Evolutionary conservation across 2,888 invertebrate genomes (phyloP).

Genomic region (Phaonia tiefii): DNA sequence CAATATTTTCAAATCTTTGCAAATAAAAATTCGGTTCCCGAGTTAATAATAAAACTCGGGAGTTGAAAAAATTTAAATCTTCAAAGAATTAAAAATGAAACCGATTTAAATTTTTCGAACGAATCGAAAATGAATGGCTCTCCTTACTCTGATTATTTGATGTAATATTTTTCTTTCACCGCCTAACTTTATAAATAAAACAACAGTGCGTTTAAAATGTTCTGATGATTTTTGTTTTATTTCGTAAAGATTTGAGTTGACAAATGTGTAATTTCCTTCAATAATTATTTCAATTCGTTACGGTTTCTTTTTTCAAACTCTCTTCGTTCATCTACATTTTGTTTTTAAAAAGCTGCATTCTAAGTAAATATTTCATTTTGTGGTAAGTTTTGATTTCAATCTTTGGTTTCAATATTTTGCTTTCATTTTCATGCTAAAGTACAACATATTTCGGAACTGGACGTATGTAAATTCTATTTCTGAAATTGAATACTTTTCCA

Average conservation of each 20-base stretch:
- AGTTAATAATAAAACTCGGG: no score
- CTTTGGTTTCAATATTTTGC: constrained; percentile 50
- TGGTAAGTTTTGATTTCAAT: constrained; percentile 50
- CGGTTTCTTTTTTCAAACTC: constrained; percentile 9
- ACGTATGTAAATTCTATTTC: constrained; percentile 58
- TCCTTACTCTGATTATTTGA: no score
- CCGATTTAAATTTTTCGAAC: no score
- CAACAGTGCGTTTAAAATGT: no score
- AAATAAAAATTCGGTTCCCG: no score
- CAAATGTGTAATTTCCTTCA: constrained; percentile 43
- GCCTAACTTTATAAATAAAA: no score
- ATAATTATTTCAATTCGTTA: no score
- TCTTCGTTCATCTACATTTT: background rate
- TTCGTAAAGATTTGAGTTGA: constrained; percentile 54
- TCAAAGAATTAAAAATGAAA: no score
- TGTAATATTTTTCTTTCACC: no score
- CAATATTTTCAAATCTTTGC: no score
- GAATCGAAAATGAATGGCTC: no score
- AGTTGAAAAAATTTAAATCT: no score
- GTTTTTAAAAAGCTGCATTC: constrained; percentile 41
- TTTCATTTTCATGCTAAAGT: constrained; percentile 33
- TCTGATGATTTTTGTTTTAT: constrained; percentile 8
- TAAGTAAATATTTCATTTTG: constrained; percentile 41
- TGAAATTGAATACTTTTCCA: constrained; percentile 1
- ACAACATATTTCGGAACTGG: constrained; percentile 59